These are phyloP conservation scores for Illadopsis cleaveri DNA, from an alignment of 2,113 vertebrate species.

Conservation along the genomic window DNA sequence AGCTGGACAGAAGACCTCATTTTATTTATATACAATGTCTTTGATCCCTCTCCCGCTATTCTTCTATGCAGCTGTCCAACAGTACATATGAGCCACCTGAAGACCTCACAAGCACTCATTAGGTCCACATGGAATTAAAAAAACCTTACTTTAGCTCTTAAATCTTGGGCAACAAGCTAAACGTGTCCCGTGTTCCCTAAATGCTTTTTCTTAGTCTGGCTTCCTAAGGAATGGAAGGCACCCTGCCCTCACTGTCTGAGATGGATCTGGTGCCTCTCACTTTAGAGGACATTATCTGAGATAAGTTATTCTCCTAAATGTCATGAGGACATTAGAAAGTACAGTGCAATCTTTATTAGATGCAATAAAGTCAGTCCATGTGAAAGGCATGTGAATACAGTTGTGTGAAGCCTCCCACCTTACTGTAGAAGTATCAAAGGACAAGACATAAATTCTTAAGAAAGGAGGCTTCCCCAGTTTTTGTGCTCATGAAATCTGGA, in stretches of 20 bases:
- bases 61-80: neutral
- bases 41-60: neutral
- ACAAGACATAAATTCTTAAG: neutral
- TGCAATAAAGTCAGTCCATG: neutral
- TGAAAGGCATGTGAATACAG: neutral
- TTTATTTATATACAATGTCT: neutral
- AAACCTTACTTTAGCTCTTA: neutral
- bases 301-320: neutral
- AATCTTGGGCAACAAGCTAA: neutral
- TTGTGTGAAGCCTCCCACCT: accelerated
- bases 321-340: neutral
- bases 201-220: neutral
- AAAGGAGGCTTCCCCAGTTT: neutral
- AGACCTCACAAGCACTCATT: neutral
- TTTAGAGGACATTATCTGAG: neutral
- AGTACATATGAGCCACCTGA: neutral
- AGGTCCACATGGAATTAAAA: neutral
- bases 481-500: neutral
- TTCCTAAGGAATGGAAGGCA: neutral
- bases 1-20: neutral
- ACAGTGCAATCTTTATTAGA: neutral
- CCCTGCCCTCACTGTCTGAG: neutral
- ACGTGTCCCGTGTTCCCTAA: neutral
- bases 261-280: neutral
- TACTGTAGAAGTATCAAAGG: neutral